Evolutionary conservation across 2,113 vertebrate species (phyloP).

Genomic region (Hiodon alosoides): DNA sequence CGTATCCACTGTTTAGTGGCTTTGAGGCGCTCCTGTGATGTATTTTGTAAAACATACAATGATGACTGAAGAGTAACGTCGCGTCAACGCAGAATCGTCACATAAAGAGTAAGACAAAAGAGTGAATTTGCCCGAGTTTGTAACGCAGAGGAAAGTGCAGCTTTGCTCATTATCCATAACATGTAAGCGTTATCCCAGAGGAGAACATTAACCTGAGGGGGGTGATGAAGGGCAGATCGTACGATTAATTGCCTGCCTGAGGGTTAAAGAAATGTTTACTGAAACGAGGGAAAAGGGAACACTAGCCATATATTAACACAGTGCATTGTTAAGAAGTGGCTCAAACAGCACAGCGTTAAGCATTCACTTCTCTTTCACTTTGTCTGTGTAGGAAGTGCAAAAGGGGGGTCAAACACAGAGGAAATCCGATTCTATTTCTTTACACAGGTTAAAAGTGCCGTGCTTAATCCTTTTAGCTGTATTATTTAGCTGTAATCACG

Average conservation of each 20-base stretch:
- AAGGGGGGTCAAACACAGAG: conserved; percentile 9
- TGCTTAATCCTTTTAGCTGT: no score
- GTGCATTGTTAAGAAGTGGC: conserved; percentile 22
- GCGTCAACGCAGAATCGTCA: no score
- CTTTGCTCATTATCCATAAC: conserved; percentile 11
- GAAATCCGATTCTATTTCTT: background rate
- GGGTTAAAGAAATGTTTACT: conserved; percentile 39
- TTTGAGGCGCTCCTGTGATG: no score
- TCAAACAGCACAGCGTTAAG: background rate
- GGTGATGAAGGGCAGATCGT: conserved; percentile 31
- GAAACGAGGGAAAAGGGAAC: conserved; percentile 17
- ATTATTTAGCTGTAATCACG: no score
- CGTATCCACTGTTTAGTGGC: no score
- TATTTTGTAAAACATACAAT: no score
- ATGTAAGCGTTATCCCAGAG: conserved; percentile 29
- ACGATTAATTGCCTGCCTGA: conserved; percentile 45
- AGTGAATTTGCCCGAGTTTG: no score
- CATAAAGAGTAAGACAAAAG: no score
- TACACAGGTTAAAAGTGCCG: background rate
- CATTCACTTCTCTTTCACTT: background rate
- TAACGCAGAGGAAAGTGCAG: no score
- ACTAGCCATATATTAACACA: conserved; percentile 23
- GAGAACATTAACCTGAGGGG: conserved; percentile 29
- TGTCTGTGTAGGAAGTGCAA: background rate
- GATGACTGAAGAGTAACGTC: no score